Evolutionary conservation across 2,797 vertebrate species (phyloP).

Genomic region (Novumbra hubbsi): DNA sequence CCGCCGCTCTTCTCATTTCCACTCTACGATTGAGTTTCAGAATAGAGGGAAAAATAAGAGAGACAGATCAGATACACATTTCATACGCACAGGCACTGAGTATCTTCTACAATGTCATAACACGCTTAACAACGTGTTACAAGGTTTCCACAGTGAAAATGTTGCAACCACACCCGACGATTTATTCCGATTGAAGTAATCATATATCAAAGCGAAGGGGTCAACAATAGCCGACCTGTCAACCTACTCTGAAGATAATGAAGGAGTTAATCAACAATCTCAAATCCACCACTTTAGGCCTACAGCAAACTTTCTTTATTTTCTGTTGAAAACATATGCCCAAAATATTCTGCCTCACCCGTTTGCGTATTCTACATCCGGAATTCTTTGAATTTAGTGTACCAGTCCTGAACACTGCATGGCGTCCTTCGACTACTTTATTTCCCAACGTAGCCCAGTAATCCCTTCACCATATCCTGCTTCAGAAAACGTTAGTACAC

Average conservation of each 20-base stretch:
- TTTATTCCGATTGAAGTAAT: neutral
- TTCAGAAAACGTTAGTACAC: neutral
- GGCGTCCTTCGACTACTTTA: conserved; percentile 14
- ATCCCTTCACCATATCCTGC: conserved; percentile 28
- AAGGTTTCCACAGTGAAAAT: neutral
- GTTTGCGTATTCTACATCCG: conserved; percentile 21
- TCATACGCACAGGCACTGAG: neutral
- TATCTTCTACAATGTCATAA: conserved; percentile 9
- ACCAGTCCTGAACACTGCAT: conserved; percentile 9
- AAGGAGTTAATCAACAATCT: neutral
- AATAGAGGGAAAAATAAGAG: neutral
- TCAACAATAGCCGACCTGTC: neutral
- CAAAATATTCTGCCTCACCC: neutral
- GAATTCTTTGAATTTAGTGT: conserved; percentile 1
- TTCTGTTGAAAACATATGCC: neutral
- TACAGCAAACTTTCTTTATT: conserved; percentile 5
- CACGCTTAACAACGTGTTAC: neutral
- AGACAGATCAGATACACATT: neutral
- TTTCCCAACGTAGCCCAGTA: conserved; percentile 4
- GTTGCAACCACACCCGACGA: neutral
- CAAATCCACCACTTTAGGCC: neutral
- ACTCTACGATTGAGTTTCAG: conserved; percentile 44
- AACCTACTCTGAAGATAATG: neutral
- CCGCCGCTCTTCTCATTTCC: conserved; percentile 43
- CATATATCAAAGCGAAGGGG: neutral